phyloP scores from a whole-genome alignment of 2,113 vertebrate species.

The Sus scrofa region T2T-Sscrofa CM000812.6:146242001-146242500 shows the following conservation, averaged over 20 bases:
- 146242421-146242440: neutral
- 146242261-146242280: neutral
- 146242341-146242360: neutral
- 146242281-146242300: neutral
- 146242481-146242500: neutral
- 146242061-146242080: neutral
- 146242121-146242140: neutral
- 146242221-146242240: neutral
- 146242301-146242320: neutral
- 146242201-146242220: neutral
- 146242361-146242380: neutral
- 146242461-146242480: neutral
- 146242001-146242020: neutral
- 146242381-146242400: neutral
- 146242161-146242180: neutral
- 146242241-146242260: neutral
- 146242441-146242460: neutral
- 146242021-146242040: neutral
- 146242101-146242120: slow-evolving; percentile 34
- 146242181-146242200: neutral
- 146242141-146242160: neutral
- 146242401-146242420: neutral
- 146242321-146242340: neutral
- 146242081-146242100: neutral
- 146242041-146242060: slow-evolving; percentile 1